Evolutionary conservation across 2,113 vertebrate genomes (phyloP).

Genomic region (Lycaon pictus): DNA sequence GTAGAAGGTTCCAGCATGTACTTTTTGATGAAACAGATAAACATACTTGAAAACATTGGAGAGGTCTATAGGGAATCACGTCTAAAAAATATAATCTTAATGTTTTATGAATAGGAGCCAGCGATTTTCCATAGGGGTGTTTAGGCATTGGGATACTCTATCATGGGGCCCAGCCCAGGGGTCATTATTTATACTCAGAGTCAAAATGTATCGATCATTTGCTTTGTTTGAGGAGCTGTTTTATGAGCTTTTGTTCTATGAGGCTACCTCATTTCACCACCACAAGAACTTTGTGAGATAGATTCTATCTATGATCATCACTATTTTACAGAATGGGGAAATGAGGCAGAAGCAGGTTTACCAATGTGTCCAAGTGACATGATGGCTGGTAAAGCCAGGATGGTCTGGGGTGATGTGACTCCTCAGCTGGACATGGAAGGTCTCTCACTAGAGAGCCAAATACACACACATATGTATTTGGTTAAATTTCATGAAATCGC

Average conservation of each 20-base stretch:
- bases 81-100: conserved; percentile 1
- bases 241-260: not conserved
- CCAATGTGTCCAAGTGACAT: not conserved
- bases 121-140: not conserved
- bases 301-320: not conserved
- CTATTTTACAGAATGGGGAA: not conserved
- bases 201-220: conserved; percentile 6
- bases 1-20: not conserved
- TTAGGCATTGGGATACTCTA: not conserved
- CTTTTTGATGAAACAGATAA: not conserved
- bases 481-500: not conserved
- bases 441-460: not conserved
- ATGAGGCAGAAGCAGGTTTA: not conserved
- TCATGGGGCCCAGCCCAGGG: not conserved
- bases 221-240: not conserved
- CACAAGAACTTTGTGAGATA: not conserved
- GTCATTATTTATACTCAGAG: not conserved
- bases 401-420: not conserved
- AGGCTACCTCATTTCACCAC: not conserved
- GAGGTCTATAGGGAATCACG: not conserved
- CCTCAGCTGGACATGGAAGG: not conserved
- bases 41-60: conserved; percentile 14
- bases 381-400: not conserved
- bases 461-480: not conserved
- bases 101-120: not conserved